Conservation (phyloP, 2,888 invertebrate genomes). For the Altica lythri region DNA sequence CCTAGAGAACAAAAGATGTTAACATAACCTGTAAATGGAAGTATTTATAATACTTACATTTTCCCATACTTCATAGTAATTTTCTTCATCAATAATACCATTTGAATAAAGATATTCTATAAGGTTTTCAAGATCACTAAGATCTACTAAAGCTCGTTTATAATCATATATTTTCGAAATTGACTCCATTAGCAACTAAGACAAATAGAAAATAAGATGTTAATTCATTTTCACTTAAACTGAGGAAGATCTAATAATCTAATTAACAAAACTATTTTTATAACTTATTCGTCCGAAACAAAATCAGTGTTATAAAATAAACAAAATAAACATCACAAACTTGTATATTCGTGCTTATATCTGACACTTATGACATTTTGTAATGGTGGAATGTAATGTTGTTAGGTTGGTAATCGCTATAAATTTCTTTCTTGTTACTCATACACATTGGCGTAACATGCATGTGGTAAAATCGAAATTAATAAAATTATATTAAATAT, state of each 20-base stretch:
- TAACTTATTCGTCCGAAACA: slow-evolving; percentile 1
- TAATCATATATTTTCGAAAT: slow-evolving; percentile 34
- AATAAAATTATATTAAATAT: no score
- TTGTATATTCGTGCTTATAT: no score
- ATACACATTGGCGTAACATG: no score
- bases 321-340: slow-evolving; percentile 22
- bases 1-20: slow-evolving; percentile 28
- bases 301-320: slow-evolving; percentile 3
- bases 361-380: no score
- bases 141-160: slow-evolving; percentile 23
- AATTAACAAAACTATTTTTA: slow-evolving; percentile 4
- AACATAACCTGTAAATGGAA: slow-evolving; percentile 9
- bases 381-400: no score
- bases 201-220: slow-evolving; percentile 7
- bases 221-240: slow-evolving; percentile 12
- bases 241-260: slow-evolving; percentile 6
- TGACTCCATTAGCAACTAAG: slow-evolving; percentile 21
- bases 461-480: no score
- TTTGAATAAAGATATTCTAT: slow-evolving; percentile 34
- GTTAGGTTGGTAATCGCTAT: no score
- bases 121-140: slow-evolving; percentile 34
- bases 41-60: slow-evolving; percentile 26
- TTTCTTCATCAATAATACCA: slow-evolving; percentile 31
- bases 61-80: slow-evolving; percentile 27
- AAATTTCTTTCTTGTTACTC: no score